Evolutionary conservation across 2,113 vertebrate species (phyloP).

Genomic region (Oncorhynchus masou): DNA sequence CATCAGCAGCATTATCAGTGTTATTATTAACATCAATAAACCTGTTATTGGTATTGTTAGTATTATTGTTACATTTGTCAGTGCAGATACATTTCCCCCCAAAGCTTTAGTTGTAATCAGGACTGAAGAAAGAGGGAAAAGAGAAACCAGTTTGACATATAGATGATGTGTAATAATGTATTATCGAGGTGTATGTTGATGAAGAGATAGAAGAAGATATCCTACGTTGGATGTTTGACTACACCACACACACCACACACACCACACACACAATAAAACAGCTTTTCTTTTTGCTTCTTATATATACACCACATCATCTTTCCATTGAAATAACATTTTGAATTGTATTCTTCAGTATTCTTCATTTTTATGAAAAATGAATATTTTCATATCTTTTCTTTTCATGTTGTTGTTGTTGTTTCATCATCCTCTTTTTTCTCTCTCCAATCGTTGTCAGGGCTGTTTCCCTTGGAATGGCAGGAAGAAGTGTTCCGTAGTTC

Average conservation of each 20-base stretch:
- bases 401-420: constrained; percentile 8
- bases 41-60: constrained; percentile 43
- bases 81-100: constrained; percentile 68
- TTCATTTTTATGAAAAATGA: constrained; percentile 40
- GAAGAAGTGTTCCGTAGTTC: constrained; percentile 58
- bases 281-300: constrained; percentile 48
- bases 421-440: constrained; percentile 62
- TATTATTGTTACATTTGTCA: constrained; percentile 67
- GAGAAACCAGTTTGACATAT: constrained; percentile 24
- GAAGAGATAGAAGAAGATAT: constrained; percentile 66
- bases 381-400: constrained; percentile 43
- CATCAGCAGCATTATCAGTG: not conserved
- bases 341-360: constrained; percentile 50
- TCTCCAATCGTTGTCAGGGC: constrained; percentile 40
- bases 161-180: no score
- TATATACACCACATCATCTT: constrained; percentile 20
- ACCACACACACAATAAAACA: constrained; percentile 34
- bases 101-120: constrained; percentile 50
- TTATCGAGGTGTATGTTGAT: no score
- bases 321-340: constrained; percentile 59
- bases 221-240: constrained; percentile 26
- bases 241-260: constrained; percentile 12
- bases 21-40: constrained; percentile 51
- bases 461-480: constrained; percentile 43
- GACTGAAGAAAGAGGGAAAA: constrained; percentile 47